Conservation (phyloP, 2,113 vertebrate genomes). For the Haliaeetus leucogaster region DNA sequence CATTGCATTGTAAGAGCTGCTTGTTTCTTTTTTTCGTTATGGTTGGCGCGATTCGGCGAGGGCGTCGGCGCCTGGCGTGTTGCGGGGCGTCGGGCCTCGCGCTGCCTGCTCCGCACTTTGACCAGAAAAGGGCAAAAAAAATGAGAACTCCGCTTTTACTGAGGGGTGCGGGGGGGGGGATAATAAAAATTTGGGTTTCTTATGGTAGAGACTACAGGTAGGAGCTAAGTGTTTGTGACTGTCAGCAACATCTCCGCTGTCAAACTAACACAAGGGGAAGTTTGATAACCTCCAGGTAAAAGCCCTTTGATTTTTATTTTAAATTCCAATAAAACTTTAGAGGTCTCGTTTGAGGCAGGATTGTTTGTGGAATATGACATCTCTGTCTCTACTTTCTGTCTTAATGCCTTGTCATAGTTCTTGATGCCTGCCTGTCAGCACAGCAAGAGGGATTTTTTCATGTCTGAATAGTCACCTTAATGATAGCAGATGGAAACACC, state of each 20-base stretch:
- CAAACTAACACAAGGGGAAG: constrained; percentile 17
- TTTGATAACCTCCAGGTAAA: constrained; percentile 58
- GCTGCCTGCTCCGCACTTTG: constrained; percentile 6
- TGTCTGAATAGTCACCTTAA: constrained; percentile 93
- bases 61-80: neutral
- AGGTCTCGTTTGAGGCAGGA: constrained; percentile 57
- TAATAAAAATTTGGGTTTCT: neutral
- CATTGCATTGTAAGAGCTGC: too few relatives aligned
- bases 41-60: constrained; percentile 28
- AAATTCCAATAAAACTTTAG: constrained; percentile 70
- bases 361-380: constrained; percentile 75
- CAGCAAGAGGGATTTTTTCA: constrained; percentile 88
- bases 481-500: constrained; percentile 92
- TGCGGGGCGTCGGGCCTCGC: neutral
- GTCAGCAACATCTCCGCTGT: neutral
- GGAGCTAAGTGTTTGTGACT: neutral
- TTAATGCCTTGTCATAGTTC: constrained; percentile 86
- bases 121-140: constrained; percentile 36
- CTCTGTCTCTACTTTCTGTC: constrained; percentile 74
- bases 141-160: constrained; percentile 25
- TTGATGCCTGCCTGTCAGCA: constrained; percentile 89
- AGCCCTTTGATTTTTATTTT: constrained; percentile 52
- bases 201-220: constrained; percentile 67
- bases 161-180: neutral
- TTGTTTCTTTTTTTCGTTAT: neutral